Evolutionary conservation across 2,797 vertebrate genomes (phyloP).

Genomic region (Sorex maritimensis): DNA sequence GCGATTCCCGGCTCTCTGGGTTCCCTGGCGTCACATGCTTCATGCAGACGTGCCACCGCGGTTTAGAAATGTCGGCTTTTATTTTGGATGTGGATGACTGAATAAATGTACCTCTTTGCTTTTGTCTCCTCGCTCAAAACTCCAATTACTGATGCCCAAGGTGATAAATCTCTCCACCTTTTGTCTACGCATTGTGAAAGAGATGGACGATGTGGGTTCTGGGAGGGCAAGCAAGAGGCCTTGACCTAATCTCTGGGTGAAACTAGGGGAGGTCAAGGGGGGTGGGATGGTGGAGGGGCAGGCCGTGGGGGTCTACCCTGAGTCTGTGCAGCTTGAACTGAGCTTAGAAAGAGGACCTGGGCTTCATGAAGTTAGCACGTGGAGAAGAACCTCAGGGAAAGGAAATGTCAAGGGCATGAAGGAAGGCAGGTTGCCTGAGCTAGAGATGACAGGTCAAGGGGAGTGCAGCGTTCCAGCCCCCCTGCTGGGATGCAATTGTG

Average conservation of each 20-base stretch:
- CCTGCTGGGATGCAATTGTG: not conserved
- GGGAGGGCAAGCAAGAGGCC: slow-evolving; percentile 5
- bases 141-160: not conserved
- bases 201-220: not conserved
- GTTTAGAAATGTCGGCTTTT: slow-evolving; percentile 48
- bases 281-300: no score
- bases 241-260: not conserved
- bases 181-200: slow-evolving; percentile 37
- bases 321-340: not conserved
- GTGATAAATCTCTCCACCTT: slow-evolving; percentile 56
- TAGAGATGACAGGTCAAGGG: not conserved
- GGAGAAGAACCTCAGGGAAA: not conserved
- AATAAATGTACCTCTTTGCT: slow-evolving; percentile 25
- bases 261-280: not conserved
- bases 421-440: not conserved
- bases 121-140: slow-evolving; percentile 26
- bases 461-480: not conserved
- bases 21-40: not conserved
- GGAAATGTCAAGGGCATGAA: not conserved
- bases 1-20: slow-evolving; percentile 34
- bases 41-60: slow-evolving; percentile 9
- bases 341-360: not conserved
- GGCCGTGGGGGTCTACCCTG: not conserved
- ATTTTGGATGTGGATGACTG: slow-evolving; percentile 50
- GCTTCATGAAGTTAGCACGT: slow-evolving; percentile 28